phyloP scores from a whole-genome alignment of 2,888 invertebrate species.

The Hipparchia semele region DNA sequence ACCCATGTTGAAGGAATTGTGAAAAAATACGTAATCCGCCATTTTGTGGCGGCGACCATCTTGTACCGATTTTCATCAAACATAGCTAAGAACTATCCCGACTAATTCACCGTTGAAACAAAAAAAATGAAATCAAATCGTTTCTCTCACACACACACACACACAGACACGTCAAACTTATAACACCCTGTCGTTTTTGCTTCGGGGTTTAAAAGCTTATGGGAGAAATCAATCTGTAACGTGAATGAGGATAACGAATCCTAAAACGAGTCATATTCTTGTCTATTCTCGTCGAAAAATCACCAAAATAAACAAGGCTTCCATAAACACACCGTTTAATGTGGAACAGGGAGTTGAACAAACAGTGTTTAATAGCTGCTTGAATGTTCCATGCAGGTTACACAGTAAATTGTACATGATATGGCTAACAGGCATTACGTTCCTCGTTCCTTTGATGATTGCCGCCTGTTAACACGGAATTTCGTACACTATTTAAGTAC shows the following conservation, averaged over 20 bases:
- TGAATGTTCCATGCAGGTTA: slow-evolving; percentile 51
- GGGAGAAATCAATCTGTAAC: too few relatives aligned
- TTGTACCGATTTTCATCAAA: too few relatives aligned
- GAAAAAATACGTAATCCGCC: too few relatives aligned
- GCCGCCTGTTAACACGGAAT: slow-evolving; percentile 36
- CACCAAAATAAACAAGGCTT: slow-evolving; percentile 18
- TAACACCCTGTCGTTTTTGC: too few relatives aligned
- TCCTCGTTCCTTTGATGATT: slow-evolving; percentile 54
- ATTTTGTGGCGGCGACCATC: too few relatives aligned
- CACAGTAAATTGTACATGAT: slow-evolving; percentile 58
- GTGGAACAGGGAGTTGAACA: slow-evolving; percentile 59
- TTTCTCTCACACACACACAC: too few relatives aligned
- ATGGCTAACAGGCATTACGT: slow-evolving; percentile 55
- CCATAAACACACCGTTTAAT: slow-evolving; percentile 27
- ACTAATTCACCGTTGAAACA: too few relatives aligned
- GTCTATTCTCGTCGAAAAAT: slow-evolving; percentile 20
- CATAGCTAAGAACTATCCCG: too few relatives aligned
- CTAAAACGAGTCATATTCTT: background rate
- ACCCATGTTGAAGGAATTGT: too few relatives aligned
- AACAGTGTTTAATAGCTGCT: slow-evolving; percentile 61
- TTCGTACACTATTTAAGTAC: slow-evolving; percentile 11
- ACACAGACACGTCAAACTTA: too few relatives aligned
- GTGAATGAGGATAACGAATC: background rate
- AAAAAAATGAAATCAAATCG: too few relatives aligned
- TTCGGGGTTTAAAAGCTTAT: too few relatives aligned